Conservation (phyloP, 2,888 invertebrate species). For the Bombyx huttoni region DNA sequence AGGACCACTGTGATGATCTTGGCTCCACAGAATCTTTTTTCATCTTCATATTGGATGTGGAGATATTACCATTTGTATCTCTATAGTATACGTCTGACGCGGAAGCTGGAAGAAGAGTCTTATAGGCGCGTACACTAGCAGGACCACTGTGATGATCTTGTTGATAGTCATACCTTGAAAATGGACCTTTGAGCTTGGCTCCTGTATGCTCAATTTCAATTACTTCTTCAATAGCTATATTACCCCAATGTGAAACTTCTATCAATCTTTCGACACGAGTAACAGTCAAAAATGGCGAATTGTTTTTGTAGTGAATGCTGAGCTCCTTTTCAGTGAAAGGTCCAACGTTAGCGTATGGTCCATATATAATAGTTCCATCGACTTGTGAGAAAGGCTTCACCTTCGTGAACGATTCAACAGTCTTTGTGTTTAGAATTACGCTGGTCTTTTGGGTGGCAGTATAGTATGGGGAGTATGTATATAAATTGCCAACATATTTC, state of each 20-base stretch:
- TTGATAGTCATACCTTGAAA: conserved; percentile 98
- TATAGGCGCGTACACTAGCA: conserved; percentile 92
- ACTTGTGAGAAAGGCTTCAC: conserved; percentile 84
- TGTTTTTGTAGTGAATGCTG: conserved; percentile 94
- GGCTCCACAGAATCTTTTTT: no score
- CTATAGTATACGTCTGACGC: conserved; percentile 96
- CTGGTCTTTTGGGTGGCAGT: conserved; percentile 86
- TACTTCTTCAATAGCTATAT: conserved; percentile 96
- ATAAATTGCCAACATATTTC: conserved; percentile 86
- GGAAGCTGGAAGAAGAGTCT: conserved; percentile 86
- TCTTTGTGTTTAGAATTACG: conserved; percentile 82
- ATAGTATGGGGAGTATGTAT: conserved; percentile 87
- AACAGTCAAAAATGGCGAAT: conserved; percentile 95
- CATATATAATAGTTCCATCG: conserved; percentile 88
- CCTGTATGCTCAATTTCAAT: conserved; percentile 94
- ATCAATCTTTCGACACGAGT: conserved; percentile 87
- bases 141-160: conserved; percentile 90
- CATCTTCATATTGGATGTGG: conserved; percentile 92
- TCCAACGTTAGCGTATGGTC: conserved; percentile 85
- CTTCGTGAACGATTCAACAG: conserved; percentile 86
- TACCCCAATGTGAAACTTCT: conserved; percentile 99
- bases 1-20: conserved; percentile 89
- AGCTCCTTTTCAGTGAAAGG: conserved; percentile 76
- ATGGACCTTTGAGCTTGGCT: conserved; percentile 92
- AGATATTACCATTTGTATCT: conserved; percentile 99